phyloP scores from a whole-genome alignment of 2,797 vertebrate species.

The Neomorphus geoffroyi region DNA sequence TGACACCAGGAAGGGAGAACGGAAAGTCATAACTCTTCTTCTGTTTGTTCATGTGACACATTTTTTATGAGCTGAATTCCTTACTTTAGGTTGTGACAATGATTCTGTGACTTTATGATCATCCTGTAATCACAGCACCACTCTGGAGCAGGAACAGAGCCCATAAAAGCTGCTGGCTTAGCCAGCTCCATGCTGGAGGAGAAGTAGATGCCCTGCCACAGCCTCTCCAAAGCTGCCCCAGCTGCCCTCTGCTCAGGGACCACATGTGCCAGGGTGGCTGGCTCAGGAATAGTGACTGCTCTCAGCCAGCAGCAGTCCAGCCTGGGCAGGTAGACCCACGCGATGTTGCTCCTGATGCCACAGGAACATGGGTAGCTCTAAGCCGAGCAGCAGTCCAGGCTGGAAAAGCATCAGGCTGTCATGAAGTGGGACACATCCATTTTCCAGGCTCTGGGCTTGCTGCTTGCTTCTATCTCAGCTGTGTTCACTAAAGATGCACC shows the following conservation, averaged over 20 bases:
- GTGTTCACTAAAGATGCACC: not conserved
- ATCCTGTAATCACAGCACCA: not conserved
- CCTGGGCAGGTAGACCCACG: not conserved
- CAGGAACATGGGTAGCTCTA: not conserved
- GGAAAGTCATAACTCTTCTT: conserved; percentile 13
- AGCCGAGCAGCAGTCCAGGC: not conserved
- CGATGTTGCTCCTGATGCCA: not conserved
- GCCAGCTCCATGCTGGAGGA: not conserved
- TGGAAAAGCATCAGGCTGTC: not conserved
- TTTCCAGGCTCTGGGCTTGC: not conserved
- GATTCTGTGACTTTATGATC: not conserved
- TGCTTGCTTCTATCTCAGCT: not conserved
- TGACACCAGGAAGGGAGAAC: not conserved
- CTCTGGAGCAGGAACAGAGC: not conserved
- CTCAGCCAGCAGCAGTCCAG: not conserved
- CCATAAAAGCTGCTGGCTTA: not conserved
- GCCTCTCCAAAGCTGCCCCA: not conserved
- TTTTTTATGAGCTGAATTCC: conserved; percentile 37
- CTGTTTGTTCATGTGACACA: not conserved
- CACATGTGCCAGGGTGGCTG: not conserved
- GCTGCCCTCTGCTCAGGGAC: not conserved
- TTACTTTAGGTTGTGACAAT: conserved; percentile 10
- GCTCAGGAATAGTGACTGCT: not conserved
- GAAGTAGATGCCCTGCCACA: not conserved
- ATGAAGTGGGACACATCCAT: not conserved